Evolutionary conservation across 2,888 invertebrate species (phyloP).

Genomic region (Luperina nickerlii): DNA sequence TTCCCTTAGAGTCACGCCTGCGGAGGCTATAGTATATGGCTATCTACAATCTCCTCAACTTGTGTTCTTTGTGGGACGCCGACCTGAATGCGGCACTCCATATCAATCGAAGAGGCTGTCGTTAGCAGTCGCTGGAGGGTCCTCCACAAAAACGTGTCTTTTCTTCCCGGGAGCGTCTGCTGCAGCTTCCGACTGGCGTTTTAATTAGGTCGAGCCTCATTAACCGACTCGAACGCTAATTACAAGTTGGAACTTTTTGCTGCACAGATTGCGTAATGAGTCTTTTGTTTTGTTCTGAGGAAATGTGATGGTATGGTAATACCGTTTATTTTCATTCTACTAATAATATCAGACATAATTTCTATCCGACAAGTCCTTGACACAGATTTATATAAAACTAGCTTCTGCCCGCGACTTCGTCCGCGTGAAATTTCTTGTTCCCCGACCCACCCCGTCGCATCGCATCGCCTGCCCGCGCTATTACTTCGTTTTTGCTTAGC

Average conservation of each 20-base stretch:
- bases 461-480: too few species aligned
- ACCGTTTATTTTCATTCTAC: not conserved
- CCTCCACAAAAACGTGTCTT: slow-evolving; percentile 56
- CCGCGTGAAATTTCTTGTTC: too few species aligned
- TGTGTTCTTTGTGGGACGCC: slow-evolving; percentile 20
- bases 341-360: not conserved
- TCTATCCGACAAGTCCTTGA: not conserved
- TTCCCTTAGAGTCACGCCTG: too few species aligned
- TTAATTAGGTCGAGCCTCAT: slow-evolving; percentile 73
- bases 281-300: slow-evolving; percentile 11
- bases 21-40: too few species aligned
- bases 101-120: slow-evolving; percentile 42
- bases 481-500: too few species aligned
- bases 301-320: not conserved
- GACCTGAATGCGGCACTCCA: slow-evolving; percentile 28
- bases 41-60: not conserved
- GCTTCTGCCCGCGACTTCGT: too few species aligned
- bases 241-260: slow-evolving; percentile 37
- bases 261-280: slow-evolving; percentile 25
- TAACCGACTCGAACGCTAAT: slow-evolving; percentile 47
- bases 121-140: slow-evolving; percentile 57
- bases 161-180: slow-evolving; percentile 52
- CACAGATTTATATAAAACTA: not conserved
- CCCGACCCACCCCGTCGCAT: too few species aligned
- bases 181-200: slow-evolving; percentile 19